phyloP scores from a whole-genome alignment of 2,113 vertebrate genomes.

The Cyprinodon tularosa region DNA sequence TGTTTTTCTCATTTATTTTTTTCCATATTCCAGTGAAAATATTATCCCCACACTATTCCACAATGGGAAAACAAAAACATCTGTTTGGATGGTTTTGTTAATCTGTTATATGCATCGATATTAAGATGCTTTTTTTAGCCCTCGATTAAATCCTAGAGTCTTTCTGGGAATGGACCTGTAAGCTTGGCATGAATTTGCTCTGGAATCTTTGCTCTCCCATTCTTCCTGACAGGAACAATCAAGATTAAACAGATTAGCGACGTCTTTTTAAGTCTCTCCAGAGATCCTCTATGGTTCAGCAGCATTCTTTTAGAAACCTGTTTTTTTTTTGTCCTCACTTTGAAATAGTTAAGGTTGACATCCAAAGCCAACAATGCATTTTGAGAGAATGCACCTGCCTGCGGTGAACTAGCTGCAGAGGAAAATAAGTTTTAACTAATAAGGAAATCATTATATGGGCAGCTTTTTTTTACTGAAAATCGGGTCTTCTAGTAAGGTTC shows the following conservation, averaged over 20 bases:
- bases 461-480: background rate
- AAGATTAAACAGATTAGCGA: background rate
- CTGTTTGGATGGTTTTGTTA: background rate
- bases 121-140: background rate
- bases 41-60: background rate
- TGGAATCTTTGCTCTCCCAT: background rate
- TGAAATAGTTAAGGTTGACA: background rate
- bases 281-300: background rate
- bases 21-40: background rate
- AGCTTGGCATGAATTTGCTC: background rate
- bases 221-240: background rate
- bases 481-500: background rate
- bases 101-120: too few species aligned
- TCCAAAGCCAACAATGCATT: background rate
- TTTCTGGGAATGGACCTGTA: background rate
- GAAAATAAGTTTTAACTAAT: background rate
- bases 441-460: background rate
- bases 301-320: background rate
- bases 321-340: background rate
- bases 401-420: background rate
- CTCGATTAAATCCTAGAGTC: background rate
- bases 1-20: background rate
- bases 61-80: background rate
- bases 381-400: background rate
- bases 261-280: background rate